Conservation (phyloP, 2,888 invertebrate species). For the Euplexia lucipara region DNA sequence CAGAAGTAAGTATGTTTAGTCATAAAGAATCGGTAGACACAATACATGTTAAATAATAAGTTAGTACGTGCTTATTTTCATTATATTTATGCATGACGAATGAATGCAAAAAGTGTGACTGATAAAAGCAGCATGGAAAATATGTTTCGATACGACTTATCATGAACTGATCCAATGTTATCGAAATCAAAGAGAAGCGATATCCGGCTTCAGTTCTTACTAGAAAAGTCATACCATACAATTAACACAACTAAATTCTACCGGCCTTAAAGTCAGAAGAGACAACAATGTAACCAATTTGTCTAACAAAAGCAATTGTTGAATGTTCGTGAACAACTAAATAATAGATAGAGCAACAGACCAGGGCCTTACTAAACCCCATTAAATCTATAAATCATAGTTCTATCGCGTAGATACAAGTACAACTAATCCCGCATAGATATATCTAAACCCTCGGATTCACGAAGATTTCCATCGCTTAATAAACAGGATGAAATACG, state of each 20-base stretch:
- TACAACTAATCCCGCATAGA: constrained; percentile 56
- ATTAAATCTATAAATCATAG: constrained; percentile 48
- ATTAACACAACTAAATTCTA: neutral
- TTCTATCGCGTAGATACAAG: constrained; percentile 34
- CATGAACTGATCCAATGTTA: constrained; percentile 12
- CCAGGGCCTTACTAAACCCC: constrained; percentile 22
- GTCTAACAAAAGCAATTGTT: constrained; percentile 27
- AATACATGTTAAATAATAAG: neutral
- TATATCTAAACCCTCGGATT: constrained; percentile 70
- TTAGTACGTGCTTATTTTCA: neutral
- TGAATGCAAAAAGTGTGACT: constrained; percentile 26
- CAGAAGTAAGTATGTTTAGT: neutral
- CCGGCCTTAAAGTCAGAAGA: neutral
- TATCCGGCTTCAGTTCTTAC: constrained; percentile 4
- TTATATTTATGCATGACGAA: constrained; percentile 1
- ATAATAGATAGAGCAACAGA: constrained; percentile 28
- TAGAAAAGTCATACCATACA: neutral
- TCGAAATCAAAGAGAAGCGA: constrained; percentile 17
- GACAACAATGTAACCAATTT: constrained; percentile 46
- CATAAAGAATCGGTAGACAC: neutral
- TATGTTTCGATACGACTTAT: neutral
- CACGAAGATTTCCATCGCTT: constrained; percentile 73
- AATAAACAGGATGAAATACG: constrained; percentile 78
- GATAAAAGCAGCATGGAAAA: constrained; percentile 18
- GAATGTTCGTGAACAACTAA: constrained; percentile 26